A percentile compares a stretch with the other conserved stretches of the same genome.
These are phyloP conservation scores for Littorina saxatilis DNA, from an alignment of 1,140 invertebrate species.

Conservation along the genomic window DNA sequence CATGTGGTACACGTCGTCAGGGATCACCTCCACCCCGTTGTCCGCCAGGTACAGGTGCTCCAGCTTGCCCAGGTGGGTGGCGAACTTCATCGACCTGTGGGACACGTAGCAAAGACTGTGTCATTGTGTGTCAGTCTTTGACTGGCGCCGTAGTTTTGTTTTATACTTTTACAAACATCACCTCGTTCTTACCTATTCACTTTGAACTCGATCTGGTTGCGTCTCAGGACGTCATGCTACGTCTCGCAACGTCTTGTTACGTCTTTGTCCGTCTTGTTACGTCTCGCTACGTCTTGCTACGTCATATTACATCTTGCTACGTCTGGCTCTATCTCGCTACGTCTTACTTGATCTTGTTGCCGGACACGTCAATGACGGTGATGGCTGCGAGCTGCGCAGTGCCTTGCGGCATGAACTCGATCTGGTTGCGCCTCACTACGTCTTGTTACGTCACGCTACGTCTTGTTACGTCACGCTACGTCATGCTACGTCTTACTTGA, in stretches of 20 bases:
- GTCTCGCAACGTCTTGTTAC: too few species aligned
- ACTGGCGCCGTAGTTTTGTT: neutral
- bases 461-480: too few species aligned
- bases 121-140: neutral
- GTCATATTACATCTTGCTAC: too few species aligned
- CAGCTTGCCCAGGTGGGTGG: constrained; percentile 60
- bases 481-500: constrained; percentile 45
- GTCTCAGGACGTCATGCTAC: too few species aligned
- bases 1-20: constrained; percentile 65
- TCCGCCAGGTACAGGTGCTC: constrained; percentile 61
- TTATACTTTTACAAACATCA: neutral
- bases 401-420: constrained; percentile 65
- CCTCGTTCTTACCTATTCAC: neutral
- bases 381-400: constrained; percentile 57
- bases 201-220: neutral
- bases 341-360: constrained; percentile 58
- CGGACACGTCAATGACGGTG: constrained; percentile 55
- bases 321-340: too few species aligned
- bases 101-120: too few species aligned
- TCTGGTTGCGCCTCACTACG: too few species aligned
- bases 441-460: too few species aligned
- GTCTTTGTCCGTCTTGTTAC: too few species aligned
- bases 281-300: too few species aligned
- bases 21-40: constrained; percentile 70
- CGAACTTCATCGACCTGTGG: constrained; percentile 68